Evolutionary conservation across 35 echinoderm and acorn worm genomes (phyloP).

Genomic region (Amphiura filiformis): DNA sequence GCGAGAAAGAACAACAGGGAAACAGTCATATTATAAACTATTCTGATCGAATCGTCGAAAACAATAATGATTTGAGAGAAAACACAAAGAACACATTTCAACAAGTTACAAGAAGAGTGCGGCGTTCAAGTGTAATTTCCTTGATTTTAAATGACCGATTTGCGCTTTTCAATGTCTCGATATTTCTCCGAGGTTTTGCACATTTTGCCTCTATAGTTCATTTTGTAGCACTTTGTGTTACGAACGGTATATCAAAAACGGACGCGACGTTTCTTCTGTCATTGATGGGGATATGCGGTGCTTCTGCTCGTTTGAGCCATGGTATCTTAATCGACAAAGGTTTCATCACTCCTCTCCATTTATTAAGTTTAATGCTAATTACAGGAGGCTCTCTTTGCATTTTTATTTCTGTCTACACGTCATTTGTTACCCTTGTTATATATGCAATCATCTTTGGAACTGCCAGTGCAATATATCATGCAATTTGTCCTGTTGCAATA

Average conservation of each 20-base stretch:
- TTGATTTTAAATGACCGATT: not conserved
- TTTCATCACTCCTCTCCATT: not conserved
- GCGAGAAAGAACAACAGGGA: not conserved
- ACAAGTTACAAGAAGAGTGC: not conserved
- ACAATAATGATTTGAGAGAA: not conserved
- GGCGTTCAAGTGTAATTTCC: not conserved
- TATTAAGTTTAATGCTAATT: not conserved
- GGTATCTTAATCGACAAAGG: not conserved
- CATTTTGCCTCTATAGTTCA: not conserved
- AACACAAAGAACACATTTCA: not conserved
- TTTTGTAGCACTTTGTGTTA: not conserved
- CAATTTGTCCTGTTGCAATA: not conserved
- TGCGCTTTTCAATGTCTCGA: not conserved
- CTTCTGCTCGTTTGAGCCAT: not conserved
- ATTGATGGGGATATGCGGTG: not conserved
- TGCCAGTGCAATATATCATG: not conserved
- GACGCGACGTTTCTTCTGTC: not conserved
- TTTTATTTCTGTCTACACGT: not conserved
- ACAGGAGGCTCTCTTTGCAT: not conserved
- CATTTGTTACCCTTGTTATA: not conserved
- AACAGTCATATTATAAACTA: not conserved
- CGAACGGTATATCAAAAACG: not conserved
- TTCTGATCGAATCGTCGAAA: not conserved
- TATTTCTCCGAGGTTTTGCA: not conserved
- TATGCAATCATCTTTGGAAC: not conserved